Evolutionary conservation across 2,888 invertebrate species (phyloP).

Genomic region (Drosophila ezoana): DNA sequence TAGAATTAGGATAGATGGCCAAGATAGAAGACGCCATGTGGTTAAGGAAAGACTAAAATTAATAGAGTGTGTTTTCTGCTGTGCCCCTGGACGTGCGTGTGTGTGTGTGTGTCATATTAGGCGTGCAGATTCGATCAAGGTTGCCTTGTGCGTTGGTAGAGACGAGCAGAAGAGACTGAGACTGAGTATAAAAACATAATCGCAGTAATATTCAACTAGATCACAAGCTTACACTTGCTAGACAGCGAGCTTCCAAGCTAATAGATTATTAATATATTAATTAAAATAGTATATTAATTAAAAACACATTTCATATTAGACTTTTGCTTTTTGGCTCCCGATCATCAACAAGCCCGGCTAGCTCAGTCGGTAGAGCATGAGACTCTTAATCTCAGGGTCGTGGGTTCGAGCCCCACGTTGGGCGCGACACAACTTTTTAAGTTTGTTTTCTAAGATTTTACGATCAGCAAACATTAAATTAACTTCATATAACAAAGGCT

Average conservation of each 20-base stretch:
- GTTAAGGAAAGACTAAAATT: conserved; percentile 24
- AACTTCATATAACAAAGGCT: too few relatives aligned
- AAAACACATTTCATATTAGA: too few relatives aligned
- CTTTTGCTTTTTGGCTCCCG: too few relatives aligned
- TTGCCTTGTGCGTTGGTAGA: conserved; percentile 20
- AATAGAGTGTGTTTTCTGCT: conserved; percentile 13
- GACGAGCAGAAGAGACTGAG: not conserved
- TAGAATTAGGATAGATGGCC: conserved; percentile 59
- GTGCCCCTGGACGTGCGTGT: not conserved
- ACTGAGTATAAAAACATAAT: conserved; percentile 4
- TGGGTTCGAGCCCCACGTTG: conserved; percentile 85
- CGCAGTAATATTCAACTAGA: not conserved
- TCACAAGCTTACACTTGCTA: not conserved
- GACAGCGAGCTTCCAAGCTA: not conserved
- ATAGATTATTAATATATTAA: too few relatives aligned
- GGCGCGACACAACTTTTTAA: conserved; percentile 58
- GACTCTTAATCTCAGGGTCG: conserved; percentile 85
- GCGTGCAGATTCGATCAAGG: conserved; percentile 35
- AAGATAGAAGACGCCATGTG: conserved; percentile 45
- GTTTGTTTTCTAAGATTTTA: not conserved
- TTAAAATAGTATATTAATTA: too few relatives aligned
- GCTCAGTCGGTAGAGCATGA: conserved; percentile 85
- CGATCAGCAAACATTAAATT: too few relatives aligned
- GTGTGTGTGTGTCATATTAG: not conserved
- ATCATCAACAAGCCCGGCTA: conserved; percentile 81